Evolutionary conservation across 2,113 vertebrate genomes (phyloP).

Genomic region (Oncorhynchus kisutch): DNA sequence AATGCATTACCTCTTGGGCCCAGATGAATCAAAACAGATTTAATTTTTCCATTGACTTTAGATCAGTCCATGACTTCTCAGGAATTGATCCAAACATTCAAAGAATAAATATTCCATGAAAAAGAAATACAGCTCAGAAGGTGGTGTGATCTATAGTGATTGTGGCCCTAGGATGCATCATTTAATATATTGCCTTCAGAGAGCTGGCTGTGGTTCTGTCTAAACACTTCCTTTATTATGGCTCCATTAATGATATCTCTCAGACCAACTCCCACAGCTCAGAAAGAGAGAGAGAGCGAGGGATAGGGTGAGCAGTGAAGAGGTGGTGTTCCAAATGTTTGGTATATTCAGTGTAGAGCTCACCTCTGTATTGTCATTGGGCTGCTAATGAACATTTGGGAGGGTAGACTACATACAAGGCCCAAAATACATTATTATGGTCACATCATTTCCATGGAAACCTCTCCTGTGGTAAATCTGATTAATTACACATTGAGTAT

Average conservation of each 20-base stretch:
- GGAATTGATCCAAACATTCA: not conserved
- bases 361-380: not conserved
- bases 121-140: no score
- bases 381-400: not conserved
- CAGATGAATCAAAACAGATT: no score
- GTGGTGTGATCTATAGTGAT: no score
- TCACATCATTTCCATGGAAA: not conserved
- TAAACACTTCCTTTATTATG: not conserved
- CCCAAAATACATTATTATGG: not conserved
- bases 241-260: not conserved
- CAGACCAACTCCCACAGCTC: not conserved
- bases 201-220: no score
- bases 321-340: no score
- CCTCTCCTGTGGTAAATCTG: not conserved
- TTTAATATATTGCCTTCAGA: no score
- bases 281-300: no score
- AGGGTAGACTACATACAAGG: not conserved
- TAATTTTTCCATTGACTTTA: no score
- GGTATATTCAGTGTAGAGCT: not conserved
- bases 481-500: not conserved
- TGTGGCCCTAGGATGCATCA: no score
- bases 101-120: not conserved
- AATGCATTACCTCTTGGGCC: no score
- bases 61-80: no score
- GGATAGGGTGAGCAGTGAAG: no score